Evolutionary conservation across 37 sponge, comb jelly and placozoan genomes (phyloP), one percentile per base, ranked within the genome.

Genomic region (Chondrosia reniformis): DNA sequence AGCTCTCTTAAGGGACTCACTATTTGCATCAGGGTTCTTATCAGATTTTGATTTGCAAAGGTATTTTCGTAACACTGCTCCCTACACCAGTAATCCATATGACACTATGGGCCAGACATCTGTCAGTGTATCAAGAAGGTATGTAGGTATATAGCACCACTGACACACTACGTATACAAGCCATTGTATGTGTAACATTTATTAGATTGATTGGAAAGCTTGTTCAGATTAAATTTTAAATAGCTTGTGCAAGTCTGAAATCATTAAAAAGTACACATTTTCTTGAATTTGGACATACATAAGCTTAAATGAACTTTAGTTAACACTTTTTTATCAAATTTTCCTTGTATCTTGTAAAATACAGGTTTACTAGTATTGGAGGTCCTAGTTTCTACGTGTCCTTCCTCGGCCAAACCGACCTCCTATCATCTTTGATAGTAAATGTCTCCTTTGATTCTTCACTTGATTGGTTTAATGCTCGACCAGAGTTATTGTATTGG

Each of bases 371-470:
- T 38, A 77, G 46, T 28, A 46, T 93, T 33, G 90, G 84, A 24
- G 94, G 94, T n/a, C 91, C 94, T 31, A 89, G 90, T 81, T 89
- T 93, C 80, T 93, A 76, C 54, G 76, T 93, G 15, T 87, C 94
- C 0, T 84, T 89, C 67, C 74, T 93, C 0, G 88, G 90, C 1
- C 84, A 78, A 34, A 67, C 66, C 40, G 69, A 32, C 30, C 76
- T 93, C 38, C 40, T 56, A 45, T 90, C 79, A 33, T 80, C 84
- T 0, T 45, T 93, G 41, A 30, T 37, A 10, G 62, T 93, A 38
- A 86, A 86, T 62, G 80, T 78, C n/a, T 83, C 84, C 17, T 89
- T 87, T 74, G 90, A 87, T 36, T 33, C 54, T 0, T 54, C 28
- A 8, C 58, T 89, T 6, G 88, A 93, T 52, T 84, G 88, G 85